Percentiles rank a stretch among this genome's conserved stretches.
phyloP scores from a whole-genome alignment of 2,888 invertebrate genomes.

The Eurytoma californica region DNA sequence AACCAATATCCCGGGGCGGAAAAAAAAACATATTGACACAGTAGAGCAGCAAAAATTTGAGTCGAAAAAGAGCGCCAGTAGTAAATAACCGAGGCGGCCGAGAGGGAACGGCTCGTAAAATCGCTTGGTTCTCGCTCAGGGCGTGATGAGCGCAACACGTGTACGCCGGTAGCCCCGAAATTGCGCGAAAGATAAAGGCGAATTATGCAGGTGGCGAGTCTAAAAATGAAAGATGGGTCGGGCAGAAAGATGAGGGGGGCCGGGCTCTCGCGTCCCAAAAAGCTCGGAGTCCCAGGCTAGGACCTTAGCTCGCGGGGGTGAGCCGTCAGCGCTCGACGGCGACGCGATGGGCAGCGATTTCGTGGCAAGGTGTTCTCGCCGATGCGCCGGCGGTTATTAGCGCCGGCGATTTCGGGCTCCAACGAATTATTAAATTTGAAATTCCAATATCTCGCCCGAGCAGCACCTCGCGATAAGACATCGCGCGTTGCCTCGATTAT shows the following conservation, averaged over 20 bases:
- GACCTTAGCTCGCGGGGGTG: constrained; percentile 43
- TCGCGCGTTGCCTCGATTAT: constrained; percentile 34
- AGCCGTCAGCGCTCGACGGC: background rate
- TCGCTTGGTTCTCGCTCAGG: background rate
- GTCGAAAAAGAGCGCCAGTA: constrained; percentile 24
- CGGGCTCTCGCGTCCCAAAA: constrained; percentile 18
- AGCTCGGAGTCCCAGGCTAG: background rate
- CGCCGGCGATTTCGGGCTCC: constrained; percentile 36
- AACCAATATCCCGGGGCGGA: constrained; percentile 2
- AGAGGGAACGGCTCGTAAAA: constrained; percentile 40
- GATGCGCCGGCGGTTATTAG: constrained; percentile 43
- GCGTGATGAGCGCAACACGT: constrained; percentile 3
- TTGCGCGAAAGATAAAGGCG: constrained; percentile 51
- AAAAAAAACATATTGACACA: constrained; percentile 48
- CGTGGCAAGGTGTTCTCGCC: background rate
- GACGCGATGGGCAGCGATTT: background rate
- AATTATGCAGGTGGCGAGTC: constrained; percentile 51
- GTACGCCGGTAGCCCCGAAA: constrained; percentile 50
- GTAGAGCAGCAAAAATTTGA: constrained; percentile 30
- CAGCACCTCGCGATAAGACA: constrained; percentile 17
- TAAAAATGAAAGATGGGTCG: background rate
- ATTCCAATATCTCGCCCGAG: constrained; percentile 37
- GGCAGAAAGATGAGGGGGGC: background rate
- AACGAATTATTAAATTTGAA: constrained; percentile 54
- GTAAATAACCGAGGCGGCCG: constrained; percentile 40